These are phyloP conservation scores for Lepidotrigona ventralis DNA, from an alignment of 1,140 invertebrate genomes.

Conservation along the genomic window DNA sequence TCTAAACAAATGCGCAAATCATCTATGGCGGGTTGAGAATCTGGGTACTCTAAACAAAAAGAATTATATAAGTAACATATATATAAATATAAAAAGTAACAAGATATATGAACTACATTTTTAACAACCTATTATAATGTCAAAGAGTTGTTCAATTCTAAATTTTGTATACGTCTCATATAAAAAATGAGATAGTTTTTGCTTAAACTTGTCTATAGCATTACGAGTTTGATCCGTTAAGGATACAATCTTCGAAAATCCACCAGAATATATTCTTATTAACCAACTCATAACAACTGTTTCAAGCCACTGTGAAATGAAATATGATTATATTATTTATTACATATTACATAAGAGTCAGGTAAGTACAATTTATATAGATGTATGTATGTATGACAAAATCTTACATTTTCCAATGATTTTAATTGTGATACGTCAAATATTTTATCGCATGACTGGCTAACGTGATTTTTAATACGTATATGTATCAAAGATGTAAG, in stretches of 20 bases:
- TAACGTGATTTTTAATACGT: slow-evolving; percentile 89
- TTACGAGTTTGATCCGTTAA: slow-evolving; percentile 80
- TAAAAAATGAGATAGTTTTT: slow-evolving; percentile 91
- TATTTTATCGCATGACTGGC: slow-evolving; percentile 88
- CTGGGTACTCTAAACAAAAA: slow-evolving; percentile 89
- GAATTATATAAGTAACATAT: background rate
- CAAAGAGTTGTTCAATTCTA: slow-evolving; percentile 95
- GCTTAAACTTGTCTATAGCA: slow-evolving; percentile 85
- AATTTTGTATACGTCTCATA: slow-evolving; percentile 94
- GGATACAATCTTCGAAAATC: slow-evolving; percentile 81
- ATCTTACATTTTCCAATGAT: slow-evolving; percentile 85
- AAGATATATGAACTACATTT: background rate
- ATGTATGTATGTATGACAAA: slow-evolving; percentile 13
- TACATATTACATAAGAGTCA: background rate
- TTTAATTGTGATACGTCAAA: slow-evolving; percentile 90
- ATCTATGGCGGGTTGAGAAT: slow-evolving; percentile 95
- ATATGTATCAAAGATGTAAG: slow-evolving; percentile 90
- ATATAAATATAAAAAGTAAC: background rate
- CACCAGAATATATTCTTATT: slow-evolving; percentile 87
- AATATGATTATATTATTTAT: background rate
- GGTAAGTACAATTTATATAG: background rate
- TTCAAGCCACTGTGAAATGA: slow-evolving; percentile 85
- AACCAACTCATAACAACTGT: slow-evolving; percentile 91
- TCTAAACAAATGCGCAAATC: slow-evolving; percentile 93
- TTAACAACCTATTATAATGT: slow-evolving; percentile 91